Evolutionary conservation across 1,140 invertebrate genomes (phyloP), one percentile per base, ranked within the genome.

Genomic region (Zaprionus taronus): DNA sequence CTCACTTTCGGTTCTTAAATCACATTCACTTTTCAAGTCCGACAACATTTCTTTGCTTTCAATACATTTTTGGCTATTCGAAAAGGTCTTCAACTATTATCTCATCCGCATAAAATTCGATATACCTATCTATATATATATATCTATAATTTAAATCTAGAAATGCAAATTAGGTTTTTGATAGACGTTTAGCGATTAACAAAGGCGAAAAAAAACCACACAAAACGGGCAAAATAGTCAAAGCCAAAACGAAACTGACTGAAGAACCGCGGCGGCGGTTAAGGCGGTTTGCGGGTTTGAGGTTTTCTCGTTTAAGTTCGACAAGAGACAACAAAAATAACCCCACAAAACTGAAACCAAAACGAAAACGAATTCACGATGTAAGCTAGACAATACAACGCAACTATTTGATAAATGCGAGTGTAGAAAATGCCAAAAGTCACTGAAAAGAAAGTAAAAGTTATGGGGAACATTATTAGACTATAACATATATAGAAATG

Each of bases 121-220:
- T 62, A 69, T 34, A 24, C 22, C 17, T 22, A 60, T 66, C 17
- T 22, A 66, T 66, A 53, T 51, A 66, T 66, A 53, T 41, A 63
- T 83, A 83, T 87, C 84, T 79, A 70, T 64, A 76, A 74, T 73
- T 49, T 20, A 68, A 81, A 87, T 84, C 84, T 79, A 84, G 85
- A 81, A 81, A 89, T 89, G 84, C 85, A 90, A 89, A 89, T 89
- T 62, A 81, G 65, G 20, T 69, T 67, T 69, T 63, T 38, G 64
- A 49, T 74, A 64, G 73, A 69, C 60, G 74, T 63, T 47, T 60
- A 67, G 62, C 58, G 82, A 81, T 78, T 66, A 36, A 75, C 20
- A 51, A 58, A 77, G 36, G 61, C 60, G 3, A 36, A 65, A 44
- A 63, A 57, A 66, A 24, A 51, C 12, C 49, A 68, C 15, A 63